phyloP scores from a whole-genome alignment of 2,113 vertebrate genomes.

The Nothoprocta perdicaria region DNA sequence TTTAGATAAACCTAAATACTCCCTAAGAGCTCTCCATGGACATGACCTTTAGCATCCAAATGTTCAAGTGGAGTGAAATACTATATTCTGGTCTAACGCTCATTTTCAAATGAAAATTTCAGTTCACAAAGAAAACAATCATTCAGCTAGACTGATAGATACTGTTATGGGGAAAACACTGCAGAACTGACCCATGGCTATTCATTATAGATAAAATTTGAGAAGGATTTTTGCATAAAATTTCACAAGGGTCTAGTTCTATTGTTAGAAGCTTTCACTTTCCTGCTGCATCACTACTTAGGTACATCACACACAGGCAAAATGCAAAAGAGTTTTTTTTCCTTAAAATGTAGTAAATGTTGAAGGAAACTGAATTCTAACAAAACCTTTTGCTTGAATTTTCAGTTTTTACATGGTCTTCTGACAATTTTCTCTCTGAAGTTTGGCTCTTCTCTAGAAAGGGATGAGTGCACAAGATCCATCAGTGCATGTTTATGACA shows the following conservation, averaged over 20 bases:
- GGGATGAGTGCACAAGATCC: background rate
- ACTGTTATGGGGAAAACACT: background rate
- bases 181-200: background rate
- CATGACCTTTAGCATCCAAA: background rate
- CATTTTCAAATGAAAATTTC: constrained; percentile 11
- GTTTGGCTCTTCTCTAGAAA: background rate
- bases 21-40: background rate
- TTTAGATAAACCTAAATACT: background rate
- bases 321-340: background rate
- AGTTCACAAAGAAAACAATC: background rate
- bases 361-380: background rate
- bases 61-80: background rate
- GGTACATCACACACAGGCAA: background rate
- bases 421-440: background rate
- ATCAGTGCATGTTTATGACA: background rate
- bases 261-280: background rate
- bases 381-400: background rate
- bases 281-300: background rate
- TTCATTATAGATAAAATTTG: background rate
- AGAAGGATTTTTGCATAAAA: background rate
- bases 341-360: background rate
- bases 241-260: background rate
- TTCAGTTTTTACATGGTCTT: background rate
- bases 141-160: background rate
- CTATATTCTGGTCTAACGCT: background rate